Base-by-base conservation (phyloP, 2,113 vertebrate genomes). In the Gorsachius goisagi region DNA sequence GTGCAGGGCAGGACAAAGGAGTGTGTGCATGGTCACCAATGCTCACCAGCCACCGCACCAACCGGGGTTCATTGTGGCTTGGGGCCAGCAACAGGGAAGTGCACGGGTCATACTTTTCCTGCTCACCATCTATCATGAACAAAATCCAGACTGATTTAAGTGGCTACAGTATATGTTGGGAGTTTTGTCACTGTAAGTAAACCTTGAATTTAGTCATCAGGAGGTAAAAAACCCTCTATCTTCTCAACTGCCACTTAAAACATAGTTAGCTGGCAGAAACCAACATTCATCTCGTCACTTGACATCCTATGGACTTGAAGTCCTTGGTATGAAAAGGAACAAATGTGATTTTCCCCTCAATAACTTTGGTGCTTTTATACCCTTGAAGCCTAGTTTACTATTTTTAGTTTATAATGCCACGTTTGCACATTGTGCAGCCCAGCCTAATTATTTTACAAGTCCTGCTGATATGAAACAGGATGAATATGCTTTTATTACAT, bases 11-110 rank as follows among this genome's bases (percentile, higher is more conserved):
- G 24, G 41, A 32, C 19, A 53, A 69, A 89, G 63, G 24, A 69
- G 50, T 6, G 11, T 1, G 0, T n/a, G n/a, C 2, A 1, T 23
- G 26, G 47, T n/a, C 53, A 60, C 16, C 52, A 58, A 3, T 2
- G 1, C 9, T 71, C 4, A 0, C 27, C 56, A 85, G 49, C 30
- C 47, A 37, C 56, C 8, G 2, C 0, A 8, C 9, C 11, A 10
- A 4, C 32, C 9, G 8, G 5, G 20, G 27, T 88, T 78, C 62
- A 14, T 1, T 32, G 15, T 11, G 9, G 33, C 56, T 78, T 35
- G 39, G 76, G 50, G 56, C 33, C 12, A 35, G 30, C 11, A 26
- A 90, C 22, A 56, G 17, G 9, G 45, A 88, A 15, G 21, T 2
- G 13, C 14, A 56, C 0, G 7, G 15, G 35, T 52, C 76, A 33